phyloP scores from a whole-genome alignment of 2,113 vertebrate genomes.

The Melanerpes aurifrons region DNA sequence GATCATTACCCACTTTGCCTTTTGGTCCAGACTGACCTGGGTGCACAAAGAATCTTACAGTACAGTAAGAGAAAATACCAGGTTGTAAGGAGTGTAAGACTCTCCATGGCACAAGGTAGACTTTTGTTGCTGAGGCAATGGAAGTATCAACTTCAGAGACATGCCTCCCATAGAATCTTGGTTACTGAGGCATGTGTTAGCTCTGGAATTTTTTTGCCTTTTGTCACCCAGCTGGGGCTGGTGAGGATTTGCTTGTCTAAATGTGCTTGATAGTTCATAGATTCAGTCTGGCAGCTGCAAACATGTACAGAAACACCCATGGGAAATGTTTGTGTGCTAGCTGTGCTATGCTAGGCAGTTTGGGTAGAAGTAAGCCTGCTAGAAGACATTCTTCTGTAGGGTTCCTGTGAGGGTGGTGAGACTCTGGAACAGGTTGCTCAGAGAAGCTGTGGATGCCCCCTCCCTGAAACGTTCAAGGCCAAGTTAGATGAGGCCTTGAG shows the following conservation, averaged over 20 bases:
- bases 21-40: not conserved
- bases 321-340: not conserved
- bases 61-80: not conserved
- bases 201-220: not conserved
- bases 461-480: not conserved
- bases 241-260: not conserved
- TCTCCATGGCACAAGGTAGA: not conserved
- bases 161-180: not conserved
- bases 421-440: not conserved
- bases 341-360: not conserved
- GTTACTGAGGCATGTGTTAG: not conserved
- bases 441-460: not conserved
- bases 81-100: not conserved
- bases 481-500: not conserved
- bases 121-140: not conserved
- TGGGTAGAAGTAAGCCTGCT: not conserved
- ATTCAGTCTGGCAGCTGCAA: not conserved
- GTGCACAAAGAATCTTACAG: not conserved
- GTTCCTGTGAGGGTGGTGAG: not conserved
- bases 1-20: not conserved
- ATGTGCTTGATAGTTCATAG: not conserved
- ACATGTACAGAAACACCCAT: not conserved
- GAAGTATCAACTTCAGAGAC: not conserved
- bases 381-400: not conserved
- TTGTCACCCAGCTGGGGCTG: not conserved